Conservation (phyloP, 2,113 vertebrate genomes). For the Callionymus lyra region DNA sequence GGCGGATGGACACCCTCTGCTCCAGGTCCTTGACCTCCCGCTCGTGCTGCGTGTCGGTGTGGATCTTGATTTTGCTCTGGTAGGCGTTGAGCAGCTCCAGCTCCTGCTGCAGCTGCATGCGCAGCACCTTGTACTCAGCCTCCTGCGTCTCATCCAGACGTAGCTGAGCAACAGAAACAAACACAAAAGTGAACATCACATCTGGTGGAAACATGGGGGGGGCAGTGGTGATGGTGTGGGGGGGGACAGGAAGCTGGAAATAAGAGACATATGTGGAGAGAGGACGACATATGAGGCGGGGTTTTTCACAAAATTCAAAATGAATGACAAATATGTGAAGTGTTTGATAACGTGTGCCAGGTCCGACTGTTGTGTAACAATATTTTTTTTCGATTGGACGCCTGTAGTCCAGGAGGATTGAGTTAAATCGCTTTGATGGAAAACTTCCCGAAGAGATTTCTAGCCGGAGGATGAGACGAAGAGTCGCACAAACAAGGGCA, state of each 20-base stretch:
- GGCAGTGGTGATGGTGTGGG: neutral
- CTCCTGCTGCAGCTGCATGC: constrained; percentile 87
- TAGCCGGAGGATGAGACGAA: constrained; percentile 12
- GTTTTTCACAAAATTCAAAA: too few relatives aligned
- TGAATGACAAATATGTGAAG: too few relatives aligned
- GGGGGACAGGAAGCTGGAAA: neutral
- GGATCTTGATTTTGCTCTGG: constrained; percentile 93
- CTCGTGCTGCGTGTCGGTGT: constrained; percentile 82
- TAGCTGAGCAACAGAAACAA: constrained; percentile 54
- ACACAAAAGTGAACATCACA: constrained; percentile 2
- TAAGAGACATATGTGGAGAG: too few relatives aligned
- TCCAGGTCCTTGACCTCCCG: constrained; percentile 83
- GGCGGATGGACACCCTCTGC: constrained; percentile 82
- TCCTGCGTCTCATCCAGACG: constrained; percentile 87
- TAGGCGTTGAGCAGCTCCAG: constrained; percentile 87
- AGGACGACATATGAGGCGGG: too few relatives aligned
- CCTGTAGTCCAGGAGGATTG: neutral
- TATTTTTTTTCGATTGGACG: too few relatives aligned
- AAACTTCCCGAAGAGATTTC: constrained; percentile 26
- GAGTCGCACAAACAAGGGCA: constrained; percentile 31
- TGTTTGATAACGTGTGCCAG: too few relatives aligned
- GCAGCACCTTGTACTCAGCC: constrained; percentile 81
- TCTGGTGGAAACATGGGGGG: too few relatives aligned
- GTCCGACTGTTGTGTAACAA: too few relatives aligned
- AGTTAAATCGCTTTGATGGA: constrained; percentile 23